phyloP scores from a whole-genome alignment of 1,140 invertebrate genomes.

The Himalopsyche phryganea region DNA sequence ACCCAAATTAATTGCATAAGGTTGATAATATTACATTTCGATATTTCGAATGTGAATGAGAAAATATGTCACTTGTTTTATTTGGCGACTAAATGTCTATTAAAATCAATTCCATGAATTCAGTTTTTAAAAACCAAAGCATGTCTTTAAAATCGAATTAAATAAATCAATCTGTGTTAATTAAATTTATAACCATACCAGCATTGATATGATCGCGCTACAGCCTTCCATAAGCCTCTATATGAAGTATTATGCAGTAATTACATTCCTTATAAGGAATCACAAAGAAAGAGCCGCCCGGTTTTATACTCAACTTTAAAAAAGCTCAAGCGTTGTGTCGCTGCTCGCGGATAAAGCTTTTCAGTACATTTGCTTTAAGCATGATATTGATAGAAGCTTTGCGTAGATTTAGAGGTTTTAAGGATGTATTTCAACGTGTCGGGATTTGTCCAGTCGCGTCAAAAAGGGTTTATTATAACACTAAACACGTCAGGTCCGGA shows the following conservation, averaged over 20 bases:
- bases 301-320: background rate
- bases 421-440: constrained; percentile 1
- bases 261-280: constrained; percentile 46
- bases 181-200: constrained; percentile 32
- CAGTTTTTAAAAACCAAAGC: constrained; percentile 4
- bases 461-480: constrained; percentile 35
- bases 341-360: background rate
- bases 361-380: background rate
- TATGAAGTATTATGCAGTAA: constrained; percentile 35
- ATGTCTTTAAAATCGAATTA: constrained; percentile 25
- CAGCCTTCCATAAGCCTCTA: constrained; percentile 4
- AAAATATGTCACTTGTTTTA: no score
- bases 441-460: constrained; percentile 33
- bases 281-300: constrained; percentile 43
- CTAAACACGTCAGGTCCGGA: constrained; percentile 31
- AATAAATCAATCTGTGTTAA: constrained; percentile 32
- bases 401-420: background rate
- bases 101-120: no score
- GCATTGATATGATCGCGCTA: no score
- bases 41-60: no score
- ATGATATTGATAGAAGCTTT: background rate
- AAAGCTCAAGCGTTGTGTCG: background rate
- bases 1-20: no score
- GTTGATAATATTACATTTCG: no score
- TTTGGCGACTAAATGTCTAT: no score